Percentiles rank a stretch among this genome's conserved stretches.
Conservation (phyloP, 1,140 invertebrate genomes). For the Pseudomyrmex dendroicus region DNA sequence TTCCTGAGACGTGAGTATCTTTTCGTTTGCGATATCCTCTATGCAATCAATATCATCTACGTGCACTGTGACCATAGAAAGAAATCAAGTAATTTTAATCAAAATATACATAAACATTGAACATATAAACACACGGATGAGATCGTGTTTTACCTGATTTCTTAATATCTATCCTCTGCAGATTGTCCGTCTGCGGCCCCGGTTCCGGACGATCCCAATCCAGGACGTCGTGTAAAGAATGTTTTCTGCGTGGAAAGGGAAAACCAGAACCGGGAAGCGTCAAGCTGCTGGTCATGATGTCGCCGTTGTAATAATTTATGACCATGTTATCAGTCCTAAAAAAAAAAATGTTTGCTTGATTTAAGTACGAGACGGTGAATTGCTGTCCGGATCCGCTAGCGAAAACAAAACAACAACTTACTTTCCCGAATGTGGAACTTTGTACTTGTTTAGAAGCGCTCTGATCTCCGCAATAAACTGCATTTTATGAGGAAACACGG, state of each 20-base stretch:
- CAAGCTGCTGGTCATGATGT: conserved; percentile 86
- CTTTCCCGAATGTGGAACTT: conserved; percentile 85
- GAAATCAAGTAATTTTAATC: conserved; percentile 5
- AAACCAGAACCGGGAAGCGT: conserved; percentile 85
- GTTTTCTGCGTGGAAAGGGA: conserved; percentile 88
- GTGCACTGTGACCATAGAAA: conserved; percentile 82
- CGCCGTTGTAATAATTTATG: conserved; percentile 83
- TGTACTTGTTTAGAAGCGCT: conserved; percentile 91
- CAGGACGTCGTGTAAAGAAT: conserved; percentile 90
- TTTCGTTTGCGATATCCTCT: conserved; percentile 86
- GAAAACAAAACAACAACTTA: conserved; percentile 68
- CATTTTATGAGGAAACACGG: conserved; percentile 94
- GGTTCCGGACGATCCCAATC: conserved; percentile 88
- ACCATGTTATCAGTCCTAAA: conserved; percentile 85
- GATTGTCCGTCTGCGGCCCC: conserved; percentile 88
- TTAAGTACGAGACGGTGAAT: conserved; percentile 2
- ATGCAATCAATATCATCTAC: conserved; percentile 87
- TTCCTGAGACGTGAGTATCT: conserved; percentile 88
- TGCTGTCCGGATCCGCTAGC: not conserved
- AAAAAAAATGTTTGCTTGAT: conserved; percentile 39
- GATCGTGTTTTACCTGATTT: conserved; percentile 86
- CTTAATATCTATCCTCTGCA: conserved; percentile 92
- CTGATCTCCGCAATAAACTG: conserved; percentile 95
- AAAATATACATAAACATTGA: not conserved
- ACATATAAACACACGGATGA: not conserved